These are phyloP conservation scores for Platycheirus rosarum DNA, from an alignment of 2,888 invertebrate genomes.

Conservation along the genomic window DNA sequence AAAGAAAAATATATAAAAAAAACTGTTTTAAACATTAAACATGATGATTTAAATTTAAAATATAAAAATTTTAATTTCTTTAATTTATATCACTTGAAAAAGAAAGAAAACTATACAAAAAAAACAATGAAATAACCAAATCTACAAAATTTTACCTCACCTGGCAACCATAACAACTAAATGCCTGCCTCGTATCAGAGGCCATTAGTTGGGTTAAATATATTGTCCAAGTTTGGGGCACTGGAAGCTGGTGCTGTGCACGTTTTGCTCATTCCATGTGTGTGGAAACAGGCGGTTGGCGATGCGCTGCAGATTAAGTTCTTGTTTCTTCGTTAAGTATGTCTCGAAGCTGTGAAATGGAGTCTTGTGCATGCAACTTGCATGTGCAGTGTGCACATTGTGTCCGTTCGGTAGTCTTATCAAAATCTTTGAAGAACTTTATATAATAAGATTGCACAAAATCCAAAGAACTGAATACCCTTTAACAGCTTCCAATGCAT, in stretches of 20 bases:
- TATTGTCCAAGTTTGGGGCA: constrained; percentile 54
- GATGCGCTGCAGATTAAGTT: constrained; percentile 67
- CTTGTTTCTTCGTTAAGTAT: constrained; percentile 51
- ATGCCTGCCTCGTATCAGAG: constrained; percentile 51
- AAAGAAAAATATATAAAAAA: no score
- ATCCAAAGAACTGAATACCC: constrained; percentile 61
- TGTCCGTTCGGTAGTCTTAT: constrained; percentile 34
- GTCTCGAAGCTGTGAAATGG: constrained; percentile 20
- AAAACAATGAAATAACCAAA: no score
- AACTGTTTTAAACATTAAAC: no score
- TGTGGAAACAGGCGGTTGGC: constrained; percentile 24
- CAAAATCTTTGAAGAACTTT: constrained; percentile 62
- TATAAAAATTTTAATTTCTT: no score
- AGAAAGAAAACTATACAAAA: no score
- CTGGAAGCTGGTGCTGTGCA: constrained; percentile 24
- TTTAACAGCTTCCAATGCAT: constrained; percentile 70
- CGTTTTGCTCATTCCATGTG: constrained; percentile 22
- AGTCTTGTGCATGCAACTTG: constrained; percentile 31
- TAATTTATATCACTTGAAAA: no score
- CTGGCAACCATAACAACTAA: constrained; percentile 10
- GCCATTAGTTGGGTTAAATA: constrained; percentile 71
- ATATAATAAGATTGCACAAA: constrained; percentile 19
- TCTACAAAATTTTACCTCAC: background rate
- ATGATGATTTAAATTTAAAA: no score
- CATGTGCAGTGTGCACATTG: constrained; percentile 39